Evolutionary conservation across 2,797 vertebrate species (phyloP), one percentile per base, ranked within the genome.

Genomic region (Platalea minor): DNA sequence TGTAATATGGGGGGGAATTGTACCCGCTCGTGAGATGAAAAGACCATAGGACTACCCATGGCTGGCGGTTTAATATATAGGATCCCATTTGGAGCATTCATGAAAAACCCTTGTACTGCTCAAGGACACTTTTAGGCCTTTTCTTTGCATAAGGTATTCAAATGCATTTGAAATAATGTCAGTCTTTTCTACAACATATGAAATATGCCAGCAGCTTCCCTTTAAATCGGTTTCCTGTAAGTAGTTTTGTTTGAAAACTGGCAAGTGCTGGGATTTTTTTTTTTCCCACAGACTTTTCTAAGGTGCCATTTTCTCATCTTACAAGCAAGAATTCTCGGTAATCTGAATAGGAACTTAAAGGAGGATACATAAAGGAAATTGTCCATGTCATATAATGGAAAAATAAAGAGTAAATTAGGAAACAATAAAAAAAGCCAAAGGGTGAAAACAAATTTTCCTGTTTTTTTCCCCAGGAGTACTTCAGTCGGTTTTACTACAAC

Each of bases 231-330:
- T 93, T 91, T 88, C 68, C 81, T 77, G 46, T 37, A 85, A 93
- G 85, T 88, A 96, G 96, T 94, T 90, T 85, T 96, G 95, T 95
- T 96, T 87, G 91, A 88, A 97, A 97, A 95, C 91, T 86, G 82
- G 63, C 92, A 96, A 88, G 31, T 78, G 57, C 43, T 74, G 73
- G 33, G 43, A 41, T 91, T n/a, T 78, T 89, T 94, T 90, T 90
- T 87, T 85, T 81, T 70, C 51, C 74, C 92, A 39, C 81, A 80
- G 84, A 86, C 64, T 87, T 91, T 57, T 85, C 85, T 90, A 75
- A 93, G 50, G 61, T 57, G 74, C 74, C 76, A 70, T 73, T 93
- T 95, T 95, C 94, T 89, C 77, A 91, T 95, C 13, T 94, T 91
- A 73, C 57, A 92, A 67, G 63, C 91, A 78, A 64, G 89, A 95